phyloP scores from a whole-genome alignment of 2,888 invertebrate genomes.

The Drosophila incognita region DNA sequence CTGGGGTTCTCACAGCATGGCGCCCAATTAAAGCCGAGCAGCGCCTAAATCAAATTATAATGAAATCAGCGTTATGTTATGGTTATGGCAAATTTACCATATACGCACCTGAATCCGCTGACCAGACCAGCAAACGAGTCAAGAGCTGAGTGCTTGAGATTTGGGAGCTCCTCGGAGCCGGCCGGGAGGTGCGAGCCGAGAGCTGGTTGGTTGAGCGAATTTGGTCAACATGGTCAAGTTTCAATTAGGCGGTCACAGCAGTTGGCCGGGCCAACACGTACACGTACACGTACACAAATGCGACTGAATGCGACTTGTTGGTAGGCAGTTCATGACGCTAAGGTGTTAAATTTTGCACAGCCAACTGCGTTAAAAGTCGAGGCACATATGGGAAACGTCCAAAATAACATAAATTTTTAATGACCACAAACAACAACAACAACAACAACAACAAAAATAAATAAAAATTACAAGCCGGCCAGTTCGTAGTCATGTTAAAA shows the following conservation, averaged over 20 bases:
- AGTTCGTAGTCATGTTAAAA: conserved; percentile 81
- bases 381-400: conserved; percentile 51
- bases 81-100: conserved; percentile 83
- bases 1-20: conserved; percentile 77
- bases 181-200: not conserved
- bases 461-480: conserved; percentile 57
- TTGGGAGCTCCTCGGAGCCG: conserved; percentile 12
- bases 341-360: conserved; percentile 83
- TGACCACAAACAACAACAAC: conserved; percentile 33
- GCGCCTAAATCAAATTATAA: conserved; percentile 79
- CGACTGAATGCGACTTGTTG: conserved; percentile 37
- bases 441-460: not conserved
- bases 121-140: conserved; percentile 23
- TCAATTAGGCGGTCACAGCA: conserved; percentile 73
- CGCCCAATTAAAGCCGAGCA: conserved; percentile 75
- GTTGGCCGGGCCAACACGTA: conserved; percentile 55
- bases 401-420: conserved; percentile 33
- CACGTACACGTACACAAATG: conserved; percentile 27
- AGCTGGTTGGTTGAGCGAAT: conserved; percentile 53
- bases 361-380: conserved; percentile 63
- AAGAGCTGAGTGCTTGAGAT: conserved; percentile 19
- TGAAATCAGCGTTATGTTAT: conserved; percentile 79
- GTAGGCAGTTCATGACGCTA: conserved; percentile 63
- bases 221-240: conserved; percentile 81
- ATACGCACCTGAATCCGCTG: conserved; percentile 52